Evolutionary conservation across 2,888 invertebrate species (phyloP), one percentile per base, ranked within the genome.

Genomic region (Xestia rhomboidea): DNA sequence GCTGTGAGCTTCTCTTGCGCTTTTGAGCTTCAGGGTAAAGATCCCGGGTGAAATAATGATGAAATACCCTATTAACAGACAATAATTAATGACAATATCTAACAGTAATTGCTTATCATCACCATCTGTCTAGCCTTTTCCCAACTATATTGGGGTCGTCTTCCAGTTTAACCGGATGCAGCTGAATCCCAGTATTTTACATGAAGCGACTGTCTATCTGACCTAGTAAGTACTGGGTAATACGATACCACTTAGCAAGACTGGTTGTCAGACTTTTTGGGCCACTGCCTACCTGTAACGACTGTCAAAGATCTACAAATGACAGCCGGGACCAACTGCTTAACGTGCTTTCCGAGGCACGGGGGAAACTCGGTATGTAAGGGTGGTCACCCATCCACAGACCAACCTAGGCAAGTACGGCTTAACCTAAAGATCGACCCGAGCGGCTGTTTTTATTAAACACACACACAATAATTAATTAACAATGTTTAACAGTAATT

Each of bases 21-120:
- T 51, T 82, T 75, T 83, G 30, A 68, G 44, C 71, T 62, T 13
- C 7, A 34, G 54, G 71, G 64, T 44, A 49, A 67, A 49, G 24
- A 71, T 68, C 41, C 54, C n/a, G 24, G 63, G 7, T n/a, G n/a
- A n/a, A n/a, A n/a, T n/a, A n/a, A n/a, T n/a, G n/a, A n/a, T n/a
- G n/a, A n/a, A 73, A 81, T 74, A 68, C 38, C 49, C 44, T 77
- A 77, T 84, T 81, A 84, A 81, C 30, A n/a, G 21, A 72, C 69
- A 54, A 64, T 84, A 81, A 84, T 83, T 34, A 81, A 81, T 70
- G 70, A 70, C 72, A 77, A 27, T 57, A 72, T 68, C 44, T 54
- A 44, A 70, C 79, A 74, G 74, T 83, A n/a, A 41, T n/a, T 41
- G 1, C 38, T 15, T 41, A 64, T 64, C 63, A 8, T 18, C 44